Conservation (phyloP, 2,888 invertebrate species). For the Drosophila atripex region DNA sequence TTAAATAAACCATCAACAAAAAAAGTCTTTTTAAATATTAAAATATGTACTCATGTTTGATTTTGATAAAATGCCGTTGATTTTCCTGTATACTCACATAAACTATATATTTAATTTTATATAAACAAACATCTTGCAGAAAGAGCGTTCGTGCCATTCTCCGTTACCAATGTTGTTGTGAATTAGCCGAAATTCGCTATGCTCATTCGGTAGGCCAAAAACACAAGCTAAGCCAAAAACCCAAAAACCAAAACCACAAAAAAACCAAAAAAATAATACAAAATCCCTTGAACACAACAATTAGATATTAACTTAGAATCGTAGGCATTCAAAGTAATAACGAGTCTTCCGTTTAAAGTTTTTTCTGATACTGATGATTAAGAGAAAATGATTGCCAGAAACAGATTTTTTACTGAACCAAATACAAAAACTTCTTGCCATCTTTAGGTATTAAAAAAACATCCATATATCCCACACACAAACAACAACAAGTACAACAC, state of each 20-base stretch:
- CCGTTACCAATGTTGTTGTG: conserved; percentile 85
- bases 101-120: conserved; percentile 70
- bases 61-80: conserved; percentile 26
- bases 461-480: conserved; percentile 28
- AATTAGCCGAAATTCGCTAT: conserved; percentile 84
- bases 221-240: conserved; percentile 69
- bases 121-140: conserved; percentile 83
- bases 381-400: conserved; percentile 46
- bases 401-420: conserved; percentile 70
- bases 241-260: conserved; percentile 47
- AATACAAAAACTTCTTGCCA: conserved; percentile 41
- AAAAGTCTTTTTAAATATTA: conserved; percentile 18
- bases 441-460: conserved; percentile 37
- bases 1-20: conserved; percentile 32
- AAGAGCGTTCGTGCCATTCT: conserved; percentile 85
- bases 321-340: conserved; percentile 51
- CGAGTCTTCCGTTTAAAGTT: conserved; percentile 11
- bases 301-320: conserved; percentile 28
- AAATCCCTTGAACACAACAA: conserved; percentile 30
- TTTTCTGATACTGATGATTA: conserved; percentile 16
- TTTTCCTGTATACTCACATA: conserved; percentile 42
- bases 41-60: conserved; percentile 27
- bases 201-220: conserved; percentile 84
- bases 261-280: conserved; percentile 48
- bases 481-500: conserved; percentile 45